These are phyloP conservation scores for Epirrhoe alternata DNA, from an alignment of 2,888 invertebrate genomes.

Conservation along the genomic window DNA sequence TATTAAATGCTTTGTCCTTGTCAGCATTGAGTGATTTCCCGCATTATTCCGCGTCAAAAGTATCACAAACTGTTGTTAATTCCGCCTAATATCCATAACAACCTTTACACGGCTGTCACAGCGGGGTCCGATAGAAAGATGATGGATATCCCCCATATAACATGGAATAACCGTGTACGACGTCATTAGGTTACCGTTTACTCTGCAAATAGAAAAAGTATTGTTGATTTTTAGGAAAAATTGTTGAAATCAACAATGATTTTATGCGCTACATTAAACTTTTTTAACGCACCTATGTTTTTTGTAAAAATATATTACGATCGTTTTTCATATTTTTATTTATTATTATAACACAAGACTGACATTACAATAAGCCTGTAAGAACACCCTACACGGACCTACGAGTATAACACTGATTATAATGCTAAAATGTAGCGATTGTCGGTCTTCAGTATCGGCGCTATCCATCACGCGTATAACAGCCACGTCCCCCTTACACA, in stretches of 20 bases:
- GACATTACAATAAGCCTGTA: not conserved
- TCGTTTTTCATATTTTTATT: no score
- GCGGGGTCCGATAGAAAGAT: slow-evolving; percentile 75
- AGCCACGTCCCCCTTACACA: slow-evolving; percentile 76
- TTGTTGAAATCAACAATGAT: not conserved
- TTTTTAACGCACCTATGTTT: no score
- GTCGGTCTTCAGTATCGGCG: slow-evolving; percentile 63
- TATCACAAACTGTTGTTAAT: slow-evolving; percentile 81
- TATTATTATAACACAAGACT: not conserved
- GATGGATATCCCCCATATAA: slow-evolving; percentile 78
- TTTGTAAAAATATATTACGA: no score
- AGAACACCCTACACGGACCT: not conserved
- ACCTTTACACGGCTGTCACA: slow-evolving; percentile 77
- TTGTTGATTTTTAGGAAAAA: slow-evolving; percentile 22
- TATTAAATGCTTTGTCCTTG: slow-evolving; percentile 43
- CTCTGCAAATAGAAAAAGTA: slow-evolving; percentile 30
- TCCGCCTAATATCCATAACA: slow-evolving; percentile 78
- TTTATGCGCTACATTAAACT: no score
- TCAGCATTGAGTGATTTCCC: slow-evolving; percentile 61
- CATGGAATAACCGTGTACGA: slow-evolving; percentile 62
- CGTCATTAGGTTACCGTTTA: slow-evolving; percentile 49
- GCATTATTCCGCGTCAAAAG: slow-evolving; percentile 76
- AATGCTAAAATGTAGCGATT: slow-evolving; percentile 69
- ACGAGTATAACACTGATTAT: slow-evolving; percentile 54
- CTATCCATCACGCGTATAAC: slow-evolving; percentile 81